Percentiles rank a stretch among this genome's conserved stretches.
Evolutionary conservation across 2,113 vertebrate species (phyloP).

Genomic region (Syngnathoides biaculeatus): DNA sequence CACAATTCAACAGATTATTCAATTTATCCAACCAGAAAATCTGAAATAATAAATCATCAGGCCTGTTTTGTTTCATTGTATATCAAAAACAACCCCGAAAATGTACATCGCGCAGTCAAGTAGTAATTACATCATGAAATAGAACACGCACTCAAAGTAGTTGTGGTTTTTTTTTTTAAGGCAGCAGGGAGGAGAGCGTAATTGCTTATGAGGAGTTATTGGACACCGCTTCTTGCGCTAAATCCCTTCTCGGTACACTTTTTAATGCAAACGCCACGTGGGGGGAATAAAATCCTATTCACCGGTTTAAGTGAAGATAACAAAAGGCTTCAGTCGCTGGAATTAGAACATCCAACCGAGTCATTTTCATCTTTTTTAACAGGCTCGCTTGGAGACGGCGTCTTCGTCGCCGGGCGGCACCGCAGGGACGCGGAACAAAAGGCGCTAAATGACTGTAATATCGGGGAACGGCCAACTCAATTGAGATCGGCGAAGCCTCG

Average conservation of each 20-base stretch:
- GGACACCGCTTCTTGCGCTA: constrained; percentile 3
- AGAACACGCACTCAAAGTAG: background rate
- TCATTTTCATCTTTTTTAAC: constrained; percentile 5
- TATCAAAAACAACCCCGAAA: background rate
- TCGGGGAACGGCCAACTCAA: background rate
- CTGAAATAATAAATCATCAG: background rate
- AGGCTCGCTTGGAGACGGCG: background rate
- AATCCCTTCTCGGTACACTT: constrained; percentile 4
- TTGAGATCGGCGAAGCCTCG: background rate
- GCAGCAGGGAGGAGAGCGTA: background rate
- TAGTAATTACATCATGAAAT: background rate
- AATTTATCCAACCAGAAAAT: background rate
- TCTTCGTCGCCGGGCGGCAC: constrained; percentile 16
- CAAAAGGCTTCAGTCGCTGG: constrained; percentile 1
- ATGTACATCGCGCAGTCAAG: background rate
- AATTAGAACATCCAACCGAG: constrained; percentile 8
- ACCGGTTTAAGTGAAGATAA: constrained; percentile 8
- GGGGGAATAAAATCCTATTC: constrained; percentile 1
- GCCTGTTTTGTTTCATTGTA: background rate
- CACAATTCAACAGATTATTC: background rate
- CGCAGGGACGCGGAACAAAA: background rate
- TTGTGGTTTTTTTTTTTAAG: background rate
- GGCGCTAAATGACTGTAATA: constrained; percentile 1
- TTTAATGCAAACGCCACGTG: constrained; percentile 4
- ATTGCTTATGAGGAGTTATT: constrained; percentile 5